Evolutionary conservation across 2,888 invertebrate genomes (phyloP), one percentile per base, ranked within the genome.

Genomic region (Lasioglossum morio): DNA sequence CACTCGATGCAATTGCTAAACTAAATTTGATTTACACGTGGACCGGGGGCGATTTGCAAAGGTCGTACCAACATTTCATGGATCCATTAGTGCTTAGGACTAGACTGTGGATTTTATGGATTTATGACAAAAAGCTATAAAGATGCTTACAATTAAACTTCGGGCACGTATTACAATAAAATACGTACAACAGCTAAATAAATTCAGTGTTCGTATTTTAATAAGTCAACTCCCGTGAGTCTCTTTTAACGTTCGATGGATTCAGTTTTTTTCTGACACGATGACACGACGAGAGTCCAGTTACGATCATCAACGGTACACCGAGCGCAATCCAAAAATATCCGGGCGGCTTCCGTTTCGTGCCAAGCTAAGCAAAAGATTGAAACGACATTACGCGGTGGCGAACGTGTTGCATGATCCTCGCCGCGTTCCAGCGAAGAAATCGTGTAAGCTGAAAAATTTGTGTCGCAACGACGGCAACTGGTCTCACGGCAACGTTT

Each of bases 281-380:
- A 83, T 86, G 79, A 82, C 88, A 79, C 90, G 90, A 92, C 88
- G 83, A 77, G 87, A 82, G 75, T 92, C 90, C 91, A 93, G 90
- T 78, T 81, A 82, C 73, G 79, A 77, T 53, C 37, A 72, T 74
- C 63, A 48, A 77, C 37, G 57, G n/a, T 79, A 72, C 57, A 76
- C 63, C 72, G 53, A 27, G 81, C 53, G 34, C 60, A 34, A 75
- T 91, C 92, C 91, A 91, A 88, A 92, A 93, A 93, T 93, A 93
- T 89, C 88, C 84, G 60, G 81, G 63, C 88, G 66, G 82, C 86
- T 84, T 76, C 81, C 8, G 69, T 69, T 86, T 84, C 87, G 86
- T 92, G 93, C 93, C 93, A 93, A 93, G 90, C 81, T 82, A 91
- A 92, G 88, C 89, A 87, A 89, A 89, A 88, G 73, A 87, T 84